phyloP scores from a whole-genome alignment of 2,797 vertebrate species.

The Danio tinwini region DNA sequence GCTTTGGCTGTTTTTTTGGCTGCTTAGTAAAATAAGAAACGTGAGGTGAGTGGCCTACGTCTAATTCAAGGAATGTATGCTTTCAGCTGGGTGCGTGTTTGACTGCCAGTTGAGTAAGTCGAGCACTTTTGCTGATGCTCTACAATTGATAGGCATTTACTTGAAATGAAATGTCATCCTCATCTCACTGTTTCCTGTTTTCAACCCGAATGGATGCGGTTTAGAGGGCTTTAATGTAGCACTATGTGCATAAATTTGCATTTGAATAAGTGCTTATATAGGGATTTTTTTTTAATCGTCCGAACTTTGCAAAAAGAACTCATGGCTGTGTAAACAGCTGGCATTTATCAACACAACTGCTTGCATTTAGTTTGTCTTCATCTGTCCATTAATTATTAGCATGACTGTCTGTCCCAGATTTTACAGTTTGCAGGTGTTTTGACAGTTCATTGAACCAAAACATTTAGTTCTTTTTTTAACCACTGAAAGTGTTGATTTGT shows the following conservation, averaged over 20 bases:
- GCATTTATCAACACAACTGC: slow-evolving; percentile 8
- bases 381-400: not conserved
- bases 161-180: slow-evolving; percentile 62
- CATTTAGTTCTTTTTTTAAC: slow-evolving; percentile 55
- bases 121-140: slow-evolving; percentile 55
- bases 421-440: slow-evolving; percentile 58
- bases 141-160: slow-evolving; percentile 59
- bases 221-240: slow-evolving; percentile 68
- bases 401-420: slow-evolving; percentile 27
- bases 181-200: slow-evolving; percentile 65
- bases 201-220: slow-evolving; percentile 70
- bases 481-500: slow-evolving; percentile 60
- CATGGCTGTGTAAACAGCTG: slow-evolving; percentile 48
- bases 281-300: slow-evolving; percentile 66
- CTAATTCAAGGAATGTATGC: not conserved
- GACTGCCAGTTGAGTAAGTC: slow-evolving; percentile 39
- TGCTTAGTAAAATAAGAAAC: slow-evolving; percentile 32
- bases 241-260: slow-evolving; percentile 68
- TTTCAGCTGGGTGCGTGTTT: slow-evolving; percentile 1
- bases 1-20: slow-evolving; percentile 12
- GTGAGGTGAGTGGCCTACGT: slow-evolving; percentile 16
- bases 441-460: slow-evolving; percentile 62
- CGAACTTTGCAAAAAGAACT: slow-evolving; percentile 67
- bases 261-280: slow-evolving; percentile 69
- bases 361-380: not conserved